Conservation (phyloP, 2,797 vertebrate species). For the Champsocephalus gunnari region DNA sequence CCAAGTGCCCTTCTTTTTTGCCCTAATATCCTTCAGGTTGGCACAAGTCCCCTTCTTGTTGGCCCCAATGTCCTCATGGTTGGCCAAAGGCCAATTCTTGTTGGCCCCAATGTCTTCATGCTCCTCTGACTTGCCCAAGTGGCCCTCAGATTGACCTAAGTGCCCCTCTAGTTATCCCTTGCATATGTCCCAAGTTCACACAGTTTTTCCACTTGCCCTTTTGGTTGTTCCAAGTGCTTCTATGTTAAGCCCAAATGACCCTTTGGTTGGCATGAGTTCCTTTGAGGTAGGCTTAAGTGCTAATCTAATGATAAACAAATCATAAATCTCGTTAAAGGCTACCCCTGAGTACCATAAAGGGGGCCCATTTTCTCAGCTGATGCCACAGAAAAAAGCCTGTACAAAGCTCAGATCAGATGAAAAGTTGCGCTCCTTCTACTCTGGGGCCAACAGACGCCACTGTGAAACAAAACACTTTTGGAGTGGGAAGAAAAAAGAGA, state of each 20-base stretch:
- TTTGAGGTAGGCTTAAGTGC: constrained; percentile 11
- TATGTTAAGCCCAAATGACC: constrained; percentile 6
- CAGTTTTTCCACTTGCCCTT: background rate
- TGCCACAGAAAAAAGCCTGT: background rate
- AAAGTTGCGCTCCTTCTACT: background rate
- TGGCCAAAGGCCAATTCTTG: background rate
- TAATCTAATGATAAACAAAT: constrained; percentile 19
- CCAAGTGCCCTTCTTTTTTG: background rate
- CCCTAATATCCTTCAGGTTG: background rate
- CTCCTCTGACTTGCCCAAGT: background rate
- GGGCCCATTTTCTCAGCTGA: background rate
- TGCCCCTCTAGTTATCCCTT: background rate
- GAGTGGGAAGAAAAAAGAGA: constrained; percentile 16
- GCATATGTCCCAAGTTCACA: background rate
- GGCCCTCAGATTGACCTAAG: background rate
- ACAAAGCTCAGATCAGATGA: constrained; percentile 23
- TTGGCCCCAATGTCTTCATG: background rate
- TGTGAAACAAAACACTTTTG: constrained; percentile 18
- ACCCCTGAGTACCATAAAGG: background rate
- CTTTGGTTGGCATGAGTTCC: background rate
- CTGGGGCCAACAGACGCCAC: constrained; percentile 22
- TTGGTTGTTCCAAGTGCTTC: constrained; percentile 15
- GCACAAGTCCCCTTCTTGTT: background rate
- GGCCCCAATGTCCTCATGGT: background rate
- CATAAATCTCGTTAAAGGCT: constrained; percentile 13